A percentile compares a stretch with the other conserved stretches of the same genome.
These are phyloP conservation scores for Calameuta pallipes DNA, from an alignment of 2,888 invertebrate genomes.

Conservation along the genomic window DNA sequence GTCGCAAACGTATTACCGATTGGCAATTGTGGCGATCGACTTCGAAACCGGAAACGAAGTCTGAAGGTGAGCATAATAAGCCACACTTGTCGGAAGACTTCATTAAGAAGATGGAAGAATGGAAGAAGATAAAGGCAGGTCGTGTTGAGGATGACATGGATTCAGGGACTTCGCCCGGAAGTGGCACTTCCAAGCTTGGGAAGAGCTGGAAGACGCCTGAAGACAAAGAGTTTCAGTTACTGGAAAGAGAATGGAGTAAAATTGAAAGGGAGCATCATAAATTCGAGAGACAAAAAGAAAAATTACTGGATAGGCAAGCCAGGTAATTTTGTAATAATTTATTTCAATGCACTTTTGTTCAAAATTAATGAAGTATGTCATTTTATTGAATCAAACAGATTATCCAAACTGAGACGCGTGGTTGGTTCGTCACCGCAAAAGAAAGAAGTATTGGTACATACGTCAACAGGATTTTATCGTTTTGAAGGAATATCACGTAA, in stretches of 20 bases:
- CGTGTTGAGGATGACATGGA: slow-evolving; percentile 69
- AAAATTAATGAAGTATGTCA: not conserved
- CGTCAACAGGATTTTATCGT: slow-evolving; percentile 84
- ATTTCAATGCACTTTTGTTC: slow-evolving; percentile 1
- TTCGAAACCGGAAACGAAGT: slow-evolving; percentile 41
- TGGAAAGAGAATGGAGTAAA: slow-evolving; percentile 72
- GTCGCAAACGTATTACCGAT: slow-evolving; percentile 70
- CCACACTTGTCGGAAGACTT: slow-evolving; percentile 85
- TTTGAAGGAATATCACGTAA: slow-evolving; percentile 90
- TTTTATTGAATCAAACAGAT: slow-evolving; percentile 51
- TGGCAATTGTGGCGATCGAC: slow-evolving; percentile 73
- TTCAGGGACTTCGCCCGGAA: slow-evolving; percentile 54
- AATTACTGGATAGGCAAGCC: slow-evolving; percentile 75
- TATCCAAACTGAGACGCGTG: slow-evolving; percentile 72
- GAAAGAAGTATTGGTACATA: slow-evolving; percentile 83
- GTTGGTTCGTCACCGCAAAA: slow-evolving; percentile 69
- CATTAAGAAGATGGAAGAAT: slow-evolving; percentile 85
- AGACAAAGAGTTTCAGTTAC: slow-evolving; percentile 70
- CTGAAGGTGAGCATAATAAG: slow-evolving; percentile 67
- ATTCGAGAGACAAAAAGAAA: slow-evolving; percentile 72
- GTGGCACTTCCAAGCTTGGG: slow-evolving; percentile 47
- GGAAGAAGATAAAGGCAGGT: slow-evolving; percentile 82
- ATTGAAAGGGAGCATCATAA: slow-evolving; percentile 73
- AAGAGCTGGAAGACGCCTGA: slow-evolving; percentile 63
- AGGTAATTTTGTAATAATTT: slow-evolving; percentile 57